Conservation (phyloP, 2,888 invertebrate species). For the Melieria omissa region DNA sequence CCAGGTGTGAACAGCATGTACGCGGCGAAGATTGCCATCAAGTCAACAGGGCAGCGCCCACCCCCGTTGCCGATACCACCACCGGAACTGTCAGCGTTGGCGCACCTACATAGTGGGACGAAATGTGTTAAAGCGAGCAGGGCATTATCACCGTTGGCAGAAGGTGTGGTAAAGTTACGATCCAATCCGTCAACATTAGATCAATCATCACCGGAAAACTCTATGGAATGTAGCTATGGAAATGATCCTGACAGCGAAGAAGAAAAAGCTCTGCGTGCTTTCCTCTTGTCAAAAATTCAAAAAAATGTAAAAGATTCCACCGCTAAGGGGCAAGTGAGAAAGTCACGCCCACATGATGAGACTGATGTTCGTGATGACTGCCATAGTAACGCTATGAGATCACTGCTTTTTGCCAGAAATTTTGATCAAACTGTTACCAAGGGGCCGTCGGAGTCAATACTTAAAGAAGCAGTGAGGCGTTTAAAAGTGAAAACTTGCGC, state of each 20-base stretch:
- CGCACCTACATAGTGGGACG: too few species aligned
- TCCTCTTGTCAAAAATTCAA: conserved; percentile 51
- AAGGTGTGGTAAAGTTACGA: too few species aligned
- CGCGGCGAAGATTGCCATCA: background rate
- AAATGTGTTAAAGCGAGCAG: too few species aligned
- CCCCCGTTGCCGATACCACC: conserved; percentile 3
- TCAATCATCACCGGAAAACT: too few species aligned
- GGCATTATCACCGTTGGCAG: too few species aligned
- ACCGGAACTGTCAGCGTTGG: background rate
- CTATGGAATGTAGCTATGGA: too few species aligned
- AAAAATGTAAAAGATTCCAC: conserved; percentile 46
- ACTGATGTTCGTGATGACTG: too few species aligned
- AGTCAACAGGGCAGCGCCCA: background rate
- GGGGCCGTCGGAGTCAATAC: conserved; percentile 51
- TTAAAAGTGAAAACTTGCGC: conserved; percentile 45
- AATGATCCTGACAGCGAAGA: too few species aligned
- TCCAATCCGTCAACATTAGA: too few species aligned
- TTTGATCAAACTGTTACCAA: too few species aligned
- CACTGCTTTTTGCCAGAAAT: too few species aligned
- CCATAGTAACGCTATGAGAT: background rate
- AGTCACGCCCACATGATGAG: conserved; percentile 13
- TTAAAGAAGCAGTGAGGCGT: conserved; percentile 63
- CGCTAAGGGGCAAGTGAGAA: conserved; percentile 45
- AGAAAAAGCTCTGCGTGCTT: conserved; percentile 54
- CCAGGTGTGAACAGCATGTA: background rate